Evolutionary conservation across 2,113 vertebrate genomes (phyloP).

Genomic region (Paedocypris sp.): DNA sequence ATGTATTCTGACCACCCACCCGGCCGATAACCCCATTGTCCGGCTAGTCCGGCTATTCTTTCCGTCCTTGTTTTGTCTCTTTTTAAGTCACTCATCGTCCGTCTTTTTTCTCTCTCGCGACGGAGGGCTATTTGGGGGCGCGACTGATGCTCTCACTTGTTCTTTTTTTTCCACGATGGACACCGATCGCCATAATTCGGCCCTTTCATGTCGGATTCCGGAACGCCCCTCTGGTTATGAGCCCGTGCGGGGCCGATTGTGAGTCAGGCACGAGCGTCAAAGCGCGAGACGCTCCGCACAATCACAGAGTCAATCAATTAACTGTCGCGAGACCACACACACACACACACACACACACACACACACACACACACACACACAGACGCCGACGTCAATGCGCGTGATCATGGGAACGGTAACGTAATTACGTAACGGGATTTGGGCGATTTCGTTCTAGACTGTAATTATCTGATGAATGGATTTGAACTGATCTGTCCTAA

Average conservation of each 20-base stretch:
- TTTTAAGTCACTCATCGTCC: constrained; percentile 38
- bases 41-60: constrained; percentile 25
- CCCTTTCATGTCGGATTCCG: constrained; percentile 12
- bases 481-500: background rate
- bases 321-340: constrained; percentile 33
- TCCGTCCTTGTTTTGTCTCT: constrained; percentile 25
- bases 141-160: constrained; percentile 28
- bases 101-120: constrained; percentile 35
- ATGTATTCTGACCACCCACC: constrained; percentile 39
- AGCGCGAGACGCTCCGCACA: constrained; percentile 7
- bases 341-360: constrained; percentile 1
- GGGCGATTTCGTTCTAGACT: background rate
- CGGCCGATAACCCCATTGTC: constrained; percentile 35
- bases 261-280: constrained; percentile 17
- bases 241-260: background rate
- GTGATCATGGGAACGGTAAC: background rate
- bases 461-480: background rate
- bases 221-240: constrained; percentile 27
- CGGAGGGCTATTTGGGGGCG: constrained; percentile 28
- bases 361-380: constrained; percentile 45
- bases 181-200: constrained; percentile 28
- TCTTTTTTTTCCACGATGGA: constrained; percentile 16
- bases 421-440: background rate
- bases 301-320: constrained; percentile 37
- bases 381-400: constrained; percentile 44